Evolutionary conservation across 30 jellyfish, hydroid and myxozoan species (phyloP).

Genomic region (Chironex yamaguchii): DNA sequence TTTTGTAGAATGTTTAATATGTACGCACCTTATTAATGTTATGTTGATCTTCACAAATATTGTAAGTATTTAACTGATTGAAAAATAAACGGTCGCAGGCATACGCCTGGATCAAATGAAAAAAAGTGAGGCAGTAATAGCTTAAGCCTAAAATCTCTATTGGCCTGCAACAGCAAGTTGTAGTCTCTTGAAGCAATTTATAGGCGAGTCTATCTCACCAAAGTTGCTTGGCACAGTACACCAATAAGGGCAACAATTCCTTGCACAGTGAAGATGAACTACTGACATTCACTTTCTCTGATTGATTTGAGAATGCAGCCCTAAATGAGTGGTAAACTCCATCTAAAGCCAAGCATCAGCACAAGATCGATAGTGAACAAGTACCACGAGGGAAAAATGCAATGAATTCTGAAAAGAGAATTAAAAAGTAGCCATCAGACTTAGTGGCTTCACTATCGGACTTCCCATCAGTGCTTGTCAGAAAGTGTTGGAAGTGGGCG

Average conservation of each 20-base stretch:
- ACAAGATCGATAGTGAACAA: slow-evolving; percentile 58
- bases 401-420: slow-evolving; percentile 64
- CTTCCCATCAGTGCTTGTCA: slow-evolving; percentile 10
- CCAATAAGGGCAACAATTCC: slow-evolving; percentile 70
- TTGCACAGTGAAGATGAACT: slow-evolving; percentile 3
- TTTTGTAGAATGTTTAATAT: too few species aligned
- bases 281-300: slow-evolving; percentile 7
- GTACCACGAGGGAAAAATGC: slow-evolving; percentile 70
- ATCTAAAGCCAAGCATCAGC: slow-evolving; percentile 49
- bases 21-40: too few species aligned
- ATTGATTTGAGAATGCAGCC: neutral
- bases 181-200: neutral
- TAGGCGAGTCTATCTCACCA: neutral
- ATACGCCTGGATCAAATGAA: too few species aligned
- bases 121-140: slow-evolving; percentile 57
- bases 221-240: slow-evolving; percentile 11
- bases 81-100: too few species aligned
- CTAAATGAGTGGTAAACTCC: slow-evolving; percentile 32
- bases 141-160: slow-evolving; percentile 14
- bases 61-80: too few species aligned
- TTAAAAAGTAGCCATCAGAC: too few species aligned
- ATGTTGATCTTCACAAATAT: too few species aligned
- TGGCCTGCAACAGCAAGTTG: neutral
- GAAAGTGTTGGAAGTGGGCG: too few species aligned
- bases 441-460: too few species aligned